phyloP scores from a whole-genome alignment of 2,888 invertebrate genomes.

The Acanthosepion lycidas region DNA sequence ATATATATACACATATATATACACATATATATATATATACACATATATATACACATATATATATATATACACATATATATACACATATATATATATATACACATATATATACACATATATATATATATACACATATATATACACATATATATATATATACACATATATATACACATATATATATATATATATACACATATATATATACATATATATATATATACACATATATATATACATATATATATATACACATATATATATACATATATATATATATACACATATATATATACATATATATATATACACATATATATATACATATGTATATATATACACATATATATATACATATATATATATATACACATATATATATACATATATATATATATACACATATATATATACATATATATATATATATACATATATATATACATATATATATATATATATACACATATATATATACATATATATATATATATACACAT shows the following conservation, averaged over 20 bases:
- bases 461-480: not conserved
- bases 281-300: not conserved
- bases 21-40: too few relatives aligned
- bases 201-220: not conserved
- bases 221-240: not conserved
- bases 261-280: not conserved
- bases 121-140: too few relatives aligned
- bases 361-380: not conserved
- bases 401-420: not conserved
- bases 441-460: not conserved
- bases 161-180: too few relatives aligned
- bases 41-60: too few relatives aligned
- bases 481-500: not conserved
- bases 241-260: not conserved
- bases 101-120: too few relatives aligned
- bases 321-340: not conserved
- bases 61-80: too few relatives aligned
- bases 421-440: not conserved
- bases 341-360: not conserved
- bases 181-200: not conserved
- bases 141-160: too few relatives aligned
- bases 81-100: too few relatives aligned
- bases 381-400: not conserved
- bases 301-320: not conserved
- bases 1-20: too few relatives aligned